Evolutionary conservation across 2,888 invertebrate species (phyloP).

Genomic region (Druceiella hillmani): DNA sequence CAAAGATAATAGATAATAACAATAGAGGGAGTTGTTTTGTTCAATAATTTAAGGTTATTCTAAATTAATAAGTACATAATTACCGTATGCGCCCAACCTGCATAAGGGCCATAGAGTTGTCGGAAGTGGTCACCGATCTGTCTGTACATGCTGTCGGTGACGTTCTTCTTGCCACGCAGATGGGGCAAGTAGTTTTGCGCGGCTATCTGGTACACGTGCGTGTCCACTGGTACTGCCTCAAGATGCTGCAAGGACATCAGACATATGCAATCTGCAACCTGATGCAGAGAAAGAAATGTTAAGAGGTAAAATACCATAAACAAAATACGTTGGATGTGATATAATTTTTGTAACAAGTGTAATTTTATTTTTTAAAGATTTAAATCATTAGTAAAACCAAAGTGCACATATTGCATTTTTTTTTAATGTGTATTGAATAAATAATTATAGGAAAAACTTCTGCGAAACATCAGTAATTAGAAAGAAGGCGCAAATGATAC

Average conservation of each 20-base stretch:
- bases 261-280: constrained; percentile 97
- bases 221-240: constrained; percentile 90
- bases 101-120: constrained; percentile 73
- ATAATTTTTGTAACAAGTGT: too few relatives aligned
- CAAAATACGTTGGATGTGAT: too few relatives aligned
- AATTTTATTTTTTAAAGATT: too few relatives aligned
- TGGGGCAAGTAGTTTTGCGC: constrained; percentile 74
- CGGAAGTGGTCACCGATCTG: constrained; percentile 82
- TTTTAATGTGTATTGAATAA: too few relatives aligned
- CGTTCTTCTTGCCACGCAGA: constrained; percentile 64
- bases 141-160: constrained; percentile 78
- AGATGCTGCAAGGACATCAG: constrained; percentile 91
- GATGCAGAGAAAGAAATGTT: constrained; percentile 25
- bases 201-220: constrained; percentile 92
- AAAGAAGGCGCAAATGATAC: too few relatives aligned
- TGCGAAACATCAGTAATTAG: too few relatives aligned
- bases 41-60: constrained; percentile 5
- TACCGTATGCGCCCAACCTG: constrained; percentile 95
- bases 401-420: too few relatives aligned
- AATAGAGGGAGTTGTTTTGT: constrained; percentile 3
- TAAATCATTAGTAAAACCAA: too few relatives aligned
- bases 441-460: too few relatives aligned
- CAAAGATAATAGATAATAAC: constrained; percentile 28
- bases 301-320: too few relatives aligned
- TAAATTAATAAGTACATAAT: constrained; percentile 33